Evolutionary conservation across 1,140 invertebrate genomes (phyloP).

Genomic region (Sweltsa coloradensis): DNA sequence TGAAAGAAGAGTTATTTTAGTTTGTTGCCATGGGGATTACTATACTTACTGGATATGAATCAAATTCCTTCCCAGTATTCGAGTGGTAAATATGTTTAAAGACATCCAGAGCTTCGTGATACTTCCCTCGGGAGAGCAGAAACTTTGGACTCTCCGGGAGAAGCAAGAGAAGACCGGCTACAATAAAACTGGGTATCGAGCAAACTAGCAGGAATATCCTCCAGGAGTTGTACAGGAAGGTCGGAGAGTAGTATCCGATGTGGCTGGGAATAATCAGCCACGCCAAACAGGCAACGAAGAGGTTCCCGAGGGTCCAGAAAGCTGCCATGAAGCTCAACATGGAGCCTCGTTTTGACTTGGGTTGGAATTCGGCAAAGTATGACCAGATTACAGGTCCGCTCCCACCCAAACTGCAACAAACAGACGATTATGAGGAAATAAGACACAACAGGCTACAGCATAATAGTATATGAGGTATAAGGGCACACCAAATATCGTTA

Average conservation of each 20-base stretch:
- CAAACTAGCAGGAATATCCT: constrained; percentile 79
- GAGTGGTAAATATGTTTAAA: constrained; percentile 66
- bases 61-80: constrained; percentile 60
- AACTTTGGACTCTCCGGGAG: constrained; percentile 91
- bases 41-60: constrained; percentile 49
- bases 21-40: constrained; percentile 6
- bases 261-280: constrained; percentile 49
- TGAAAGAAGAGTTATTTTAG: too few relatives aligned
- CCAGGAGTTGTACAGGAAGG: constrained; percentile 81
- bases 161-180: constrained; percentile 65
- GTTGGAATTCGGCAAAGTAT: constrained; percentile 90
- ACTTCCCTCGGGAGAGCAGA: constrained; percentile 58
- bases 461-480: too few relatives aligned
- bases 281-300: constrained; percentile 73
- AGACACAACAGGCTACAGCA: too few relatives aligned
- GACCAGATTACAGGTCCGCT: constrained; percentile 92
- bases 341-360: constrained; percentile 72
- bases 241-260: constrained; percentile 18
- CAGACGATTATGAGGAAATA: too few relatives aligned
- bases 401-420: constrained; percentile 64
- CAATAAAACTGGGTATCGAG: constrained; percentile 72
- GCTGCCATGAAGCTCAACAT: constrained; percentile 88
- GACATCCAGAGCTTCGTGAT: constrained; percentile 64
- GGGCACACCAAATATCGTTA: too few relatives aligned
- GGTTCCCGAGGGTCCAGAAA: constrained; percentile 84